phyloP scores from a whole-genome alignment of 2,797 vertebrate genomes.

The Nothura maculosa region DNA sequence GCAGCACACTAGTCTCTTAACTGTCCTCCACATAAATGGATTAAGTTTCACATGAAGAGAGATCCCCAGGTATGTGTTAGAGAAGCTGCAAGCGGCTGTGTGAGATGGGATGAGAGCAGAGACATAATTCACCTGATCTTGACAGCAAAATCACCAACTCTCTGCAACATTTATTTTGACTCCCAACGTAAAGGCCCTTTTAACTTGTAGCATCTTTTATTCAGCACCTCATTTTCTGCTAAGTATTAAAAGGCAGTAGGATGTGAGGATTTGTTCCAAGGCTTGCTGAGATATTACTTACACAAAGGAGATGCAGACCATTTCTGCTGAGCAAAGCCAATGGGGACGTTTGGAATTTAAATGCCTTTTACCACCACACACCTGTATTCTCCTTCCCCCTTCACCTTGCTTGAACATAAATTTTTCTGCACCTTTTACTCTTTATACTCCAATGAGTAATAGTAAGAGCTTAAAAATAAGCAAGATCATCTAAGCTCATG shows the following conservation, averaged over 20 bases:
- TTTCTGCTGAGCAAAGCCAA: constrained; percentile 60
- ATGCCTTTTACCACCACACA: not conserved
- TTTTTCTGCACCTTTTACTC: not conserved
- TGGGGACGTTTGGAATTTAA: constrained; percentile 45
- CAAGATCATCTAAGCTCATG: not conserved
- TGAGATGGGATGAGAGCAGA: constrained; percentile 1
- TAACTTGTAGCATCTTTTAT: constrained; percentile 63
- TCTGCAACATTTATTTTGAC: constrained; percentile 42
- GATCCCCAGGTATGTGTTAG: constrained; percentile 58
- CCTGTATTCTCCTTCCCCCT: not conserved
- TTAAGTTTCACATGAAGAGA: constrained; percentile 60
- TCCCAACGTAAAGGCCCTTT: constrained; percentile 44
- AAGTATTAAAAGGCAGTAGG: constrained; percentile 57
- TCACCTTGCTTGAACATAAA: not conserved
- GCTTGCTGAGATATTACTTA: constrained; percentile 55
- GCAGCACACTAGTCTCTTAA: constrained; percentile 41
- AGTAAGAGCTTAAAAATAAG: not conserved
- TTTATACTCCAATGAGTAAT: not conserved
- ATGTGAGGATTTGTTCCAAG: constrained; percentile 65
- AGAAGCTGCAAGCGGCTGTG: not conserved
- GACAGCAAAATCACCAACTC: constrained; percentile 34
- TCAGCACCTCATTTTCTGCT: constrained; percentile 60
- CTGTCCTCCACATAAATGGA: constrained; percentile 48
- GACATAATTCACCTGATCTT: constrained; percentile 26
- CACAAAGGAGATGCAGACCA: constrained; percentile 44